A percentile compares a stretch with the other conserved stretches of the same genome.
These are phyloP conservation scores for Sclerodermus sp. DNA, from an alignment of 2,888 invertebrate species.

Conservation along the genomic window DNA sequence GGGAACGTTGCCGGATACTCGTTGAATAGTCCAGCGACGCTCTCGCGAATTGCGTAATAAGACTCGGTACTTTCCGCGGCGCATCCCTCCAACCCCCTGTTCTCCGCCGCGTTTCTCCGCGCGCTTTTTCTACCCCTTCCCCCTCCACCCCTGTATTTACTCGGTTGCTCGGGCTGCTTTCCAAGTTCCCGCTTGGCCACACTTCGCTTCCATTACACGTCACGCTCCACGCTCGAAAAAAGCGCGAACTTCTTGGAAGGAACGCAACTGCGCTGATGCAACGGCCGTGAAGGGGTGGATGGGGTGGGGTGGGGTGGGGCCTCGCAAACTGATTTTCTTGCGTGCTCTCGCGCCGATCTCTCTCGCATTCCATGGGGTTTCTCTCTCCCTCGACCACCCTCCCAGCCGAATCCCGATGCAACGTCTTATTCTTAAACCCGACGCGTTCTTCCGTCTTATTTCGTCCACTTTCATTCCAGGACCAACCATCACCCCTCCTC, in stretches of 20 bases:
- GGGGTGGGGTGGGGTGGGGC: not conserved
- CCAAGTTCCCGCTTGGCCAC: not conserved
- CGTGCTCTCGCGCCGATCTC: not conserved
- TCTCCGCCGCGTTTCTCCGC: too few species aligned
- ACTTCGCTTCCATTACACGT: conserved; percentile 1
- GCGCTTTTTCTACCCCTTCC: too few species aligned
- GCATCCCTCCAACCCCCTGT: too few species aligned
- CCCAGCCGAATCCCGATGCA: too few species aligned
- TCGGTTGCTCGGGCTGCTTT: not conserved
- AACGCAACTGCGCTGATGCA: conserved; percentile 9
- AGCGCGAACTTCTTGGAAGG: not conserved
- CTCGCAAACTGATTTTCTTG: not conserved
- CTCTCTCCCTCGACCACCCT: not conserved
- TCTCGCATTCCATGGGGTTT: not conserved
- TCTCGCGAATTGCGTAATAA: too few species aligned
- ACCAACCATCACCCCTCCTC: too few species aligned
- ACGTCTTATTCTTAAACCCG: not conserved
- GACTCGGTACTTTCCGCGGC: too few species aligned
- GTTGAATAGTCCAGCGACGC: too few species aligned
- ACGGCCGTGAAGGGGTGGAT: not conserved
- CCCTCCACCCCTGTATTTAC: too few species aligned
- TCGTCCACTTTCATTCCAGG: conserved; percentile 11
- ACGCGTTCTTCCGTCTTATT: conserved; percentile 11
- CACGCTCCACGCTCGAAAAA: not conserved
- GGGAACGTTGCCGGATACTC: too few species aligned